phyloP scores from a whole-genome alignment of 1,140 invertebrate species.

The Chrysopa pallens region DNA sequence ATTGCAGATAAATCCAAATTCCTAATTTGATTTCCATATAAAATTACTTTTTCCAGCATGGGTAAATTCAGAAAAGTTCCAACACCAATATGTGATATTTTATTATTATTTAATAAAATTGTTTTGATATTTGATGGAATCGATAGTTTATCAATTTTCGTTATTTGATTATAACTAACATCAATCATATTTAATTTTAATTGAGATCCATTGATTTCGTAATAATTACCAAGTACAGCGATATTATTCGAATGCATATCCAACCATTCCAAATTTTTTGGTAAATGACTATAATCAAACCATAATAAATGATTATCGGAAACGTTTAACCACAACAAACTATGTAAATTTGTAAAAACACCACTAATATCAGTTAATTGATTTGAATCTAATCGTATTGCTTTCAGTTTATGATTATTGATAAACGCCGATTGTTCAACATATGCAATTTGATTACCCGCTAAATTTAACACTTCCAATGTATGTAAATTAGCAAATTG shows the following conservation, averaged over 20 bases:
- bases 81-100: conserved; percentile 44
- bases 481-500: conserved; percentile 44
- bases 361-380: conserved; percentile 41
- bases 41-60: conserved; percentile 49
- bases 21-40: conserved; percentile 55
- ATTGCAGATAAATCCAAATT: conserved; percentile 54
- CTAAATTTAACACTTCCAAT: conserved; percentile 47
- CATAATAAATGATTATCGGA: conserved; percentile 45
- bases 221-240: conserved; percentile 46
- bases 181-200: conserved; percentile 55
- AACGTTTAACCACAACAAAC: conserved; percentile 50
- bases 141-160: conserved; percentile 40
- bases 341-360: conserved; percentile 42
- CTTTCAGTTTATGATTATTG: conserved; percentile 40
- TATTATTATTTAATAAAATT: conserved; percentile 58
- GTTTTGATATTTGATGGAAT: conserved; percentile 57
- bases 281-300: conserved; percentile 48
- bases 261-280: conserved; percentile 46
- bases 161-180: conserved; percentile 53
- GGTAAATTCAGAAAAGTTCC: conserved; percentile 53
- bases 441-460: conserved; percentile 42
- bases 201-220: conserved; percentile 30
- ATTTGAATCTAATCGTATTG: conserved; percentile 47
- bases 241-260: conserved; percentile 50
- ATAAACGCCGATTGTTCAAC: conserved; percentile 45